Percentiles rank a stretch among this genome's conserved stretches.
These are phyloP conservation scores for Pantherophis guttatus DNA, from an alignment of 2,113 vertebrate genomes.

Conservation along the genomic window DNA sequence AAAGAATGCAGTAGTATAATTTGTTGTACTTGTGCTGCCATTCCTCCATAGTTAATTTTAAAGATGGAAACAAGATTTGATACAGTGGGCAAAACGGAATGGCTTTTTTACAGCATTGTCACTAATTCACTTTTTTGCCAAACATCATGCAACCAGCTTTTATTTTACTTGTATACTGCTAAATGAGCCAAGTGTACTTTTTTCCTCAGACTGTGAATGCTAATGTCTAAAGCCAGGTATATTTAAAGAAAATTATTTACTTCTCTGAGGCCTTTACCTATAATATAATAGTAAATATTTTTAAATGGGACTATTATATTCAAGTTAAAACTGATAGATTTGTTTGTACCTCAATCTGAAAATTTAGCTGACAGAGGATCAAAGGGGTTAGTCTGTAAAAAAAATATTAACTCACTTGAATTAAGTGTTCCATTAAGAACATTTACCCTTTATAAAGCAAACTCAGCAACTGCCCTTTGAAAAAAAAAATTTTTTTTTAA, in stretches of 20 bases:
- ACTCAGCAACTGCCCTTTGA: conserved; percentile 11
- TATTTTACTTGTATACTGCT: neutral
- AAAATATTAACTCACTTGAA: conserved; percentile 34
- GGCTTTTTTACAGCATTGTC: neutral
- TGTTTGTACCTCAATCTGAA: conserved; percentile 20
- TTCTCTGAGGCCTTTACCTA: neutral
- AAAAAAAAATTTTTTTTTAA: too few species aligned
- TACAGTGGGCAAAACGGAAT: neutral
- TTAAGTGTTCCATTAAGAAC: conserved; percentile 43
- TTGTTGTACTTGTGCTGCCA: neutral
- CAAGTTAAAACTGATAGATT: conserved; percentile 11
- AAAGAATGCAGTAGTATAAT: neutral
- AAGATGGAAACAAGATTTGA: neutral
- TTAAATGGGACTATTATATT: conserved; percentile 40
- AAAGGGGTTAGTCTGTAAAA: conserved; percentile 9
- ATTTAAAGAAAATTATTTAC: neutral
- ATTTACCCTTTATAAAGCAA: conserved; percentile 40
- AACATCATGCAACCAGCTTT: neutral
- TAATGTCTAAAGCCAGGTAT: neutral
- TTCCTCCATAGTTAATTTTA: neutral
- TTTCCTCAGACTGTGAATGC: neutral
- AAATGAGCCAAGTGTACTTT: neutral
- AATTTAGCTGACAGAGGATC: conserved; percentile 9
- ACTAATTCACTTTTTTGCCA: neutral
- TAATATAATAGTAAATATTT: neutral